Base-by-base conservation (phyloP, 2,797 vertebrate species). In the Ptychobarbus kaznakovi region DNA sequence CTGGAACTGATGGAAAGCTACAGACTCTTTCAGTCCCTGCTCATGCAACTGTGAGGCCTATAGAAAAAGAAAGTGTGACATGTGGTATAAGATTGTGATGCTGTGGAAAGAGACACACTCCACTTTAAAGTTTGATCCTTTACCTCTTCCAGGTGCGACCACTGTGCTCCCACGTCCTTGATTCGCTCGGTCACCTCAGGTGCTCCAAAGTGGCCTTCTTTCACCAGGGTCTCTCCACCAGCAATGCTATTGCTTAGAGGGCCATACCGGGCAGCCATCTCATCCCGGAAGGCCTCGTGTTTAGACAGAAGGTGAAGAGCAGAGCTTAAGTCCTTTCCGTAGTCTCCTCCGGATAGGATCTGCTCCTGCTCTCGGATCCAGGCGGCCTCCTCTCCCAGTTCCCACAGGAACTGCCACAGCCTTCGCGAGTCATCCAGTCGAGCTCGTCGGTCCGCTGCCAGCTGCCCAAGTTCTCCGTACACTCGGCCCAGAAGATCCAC, bases 301-400 rank as follows among this genome's bases (percentile, higher is more conserved):
- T 97, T 97, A 88, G 96, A 97, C 88, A 98, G 96, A 69, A 99
- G 93, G 66, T 97, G 95, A 86, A 97, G 93, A 16, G 96, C 96
- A 0, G 96, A 97, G 0, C 96, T 96, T 80, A 98, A 95, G 90
- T 98, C 97, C 10, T 96, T 95, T n/a, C 97, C 98, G 0, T 95
- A 95, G 66, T 99, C 98, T 0, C 96, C 96, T 0, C 95, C 96
- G 0, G 96, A 92, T 86, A 99, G 92, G 74, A 99, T 96, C 92
- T 97, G 96, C 91, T 97, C 97, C 92, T 99, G 97, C 86, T 99
- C 97, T 83, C 97, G 92, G 88, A 99, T 97, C 98, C 98, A 99
- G 2, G 97, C 96, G 16, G 97, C 96, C 18, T 98, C 95, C 91
- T 99, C 98, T 0, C 97, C 98, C 25, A 97, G 88, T 83, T 99